These are phyloP conservation scores for Synanthedon vespiformis DNA, from an alignment of 2,888 invertebrate species.

Conservation along the genomic window DNA sequence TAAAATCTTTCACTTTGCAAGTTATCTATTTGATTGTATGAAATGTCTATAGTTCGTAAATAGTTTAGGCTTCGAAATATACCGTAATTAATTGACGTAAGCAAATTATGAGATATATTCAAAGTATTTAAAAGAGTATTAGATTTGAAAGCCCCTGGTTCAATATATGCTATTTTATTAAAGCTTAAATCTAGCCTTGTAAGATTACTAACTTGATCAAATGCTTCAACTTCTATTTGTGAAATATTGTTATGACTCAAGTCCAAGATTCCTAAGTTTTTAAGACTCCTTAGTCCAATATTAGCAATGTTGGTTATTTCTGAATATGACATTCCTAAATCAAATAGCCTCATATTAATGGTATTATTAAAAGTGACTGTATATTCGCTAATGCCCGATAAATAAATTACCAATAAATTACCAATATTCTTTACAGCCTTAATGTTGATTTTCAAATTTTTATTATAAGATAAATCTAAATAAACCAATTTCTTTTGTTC, in stretches of 20 bases:
- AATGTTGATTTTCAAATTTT: constrained; percentile 19
- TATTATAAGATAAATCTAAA: constrained; percentile 41
- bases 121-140: constrained; percentile 22
- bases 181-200: constrained; percentile 32
- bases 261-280: constrained; percentile 17
- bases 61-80: constrained; percentile 31
- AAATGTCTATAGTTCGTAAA: constrained; percentile 34
- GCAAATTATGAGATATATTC: constrained; percentile 41
- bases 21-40: constrained; percentile 33
- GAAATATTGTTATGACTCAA: constrained; percentile 30
- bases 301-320: constrained; percentile 20
- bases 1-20: constrained; percentile 37
- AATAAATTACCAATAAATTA: constrained; percentile 18
- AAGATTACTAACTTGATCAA: constrained; percentile 23
- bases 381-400: constrained; percentile 24
- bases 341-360: constrained; percentile 12
- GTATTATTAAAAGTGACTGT: constrained; percentile 18
- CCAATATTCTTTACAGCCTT: constrained; percentile 12
- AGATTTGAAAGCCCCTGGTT: constrained; percentile 39
- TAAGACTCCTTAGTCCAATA: constrained; percentile 21
- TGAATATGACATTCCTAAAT: constrained; percentile 24
- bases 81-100: constrained; percentile 31
- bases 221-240: constrained; percentile 20
- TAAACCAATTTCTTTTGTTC: constrained; percentile 18
- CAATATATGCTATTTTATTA: constrained; percentile 34